Evolutionary conservation across 2,113 vertebrate species (phyloP), one percentile per base, ranked within the genome.

Genomic region (Onychorhynchus coronatus): DNA sequence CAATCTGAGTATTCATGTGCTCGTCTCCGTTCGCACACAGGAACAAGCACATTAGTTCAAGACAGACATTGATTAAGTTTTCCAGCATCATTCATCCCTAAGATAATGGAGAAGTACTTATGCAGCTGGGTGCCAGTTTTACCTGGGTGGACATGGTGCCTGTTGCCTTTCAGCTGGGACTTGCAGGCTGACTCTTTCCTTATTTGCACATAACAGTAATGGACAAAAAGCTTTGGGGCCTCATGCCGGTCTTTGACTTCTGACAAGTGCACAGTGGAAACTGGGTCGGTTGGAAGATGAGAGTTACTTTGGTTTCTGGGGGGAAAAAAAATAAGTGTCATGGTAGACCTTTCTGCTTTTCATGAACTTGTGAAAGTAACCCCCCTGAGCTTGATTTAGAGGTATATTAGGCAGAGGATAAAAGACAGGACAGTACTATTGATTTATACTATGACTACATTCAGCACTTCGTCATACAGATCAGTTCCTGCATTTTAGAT

Each of bases 111-210:
- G 46, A 76, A 89, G 8, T n/a, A 19, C 12, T 78, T 87, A 31
- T 63, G 55, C 55, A 77, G 17, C 0, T 81, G 31, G 6, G 15
- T 75, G 42, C 20, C 42, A 27, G 28, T 67, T 82, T 63, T 93
- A 47, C 14, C 21, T 58, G 56, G 35, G 20, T 70, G 39, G 35
- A 33, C 0, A 0, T 22, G 42, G 27, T 71, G 25, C 30, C 31
- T 52, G 15, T 6, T 94, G n/a, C n/a, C 52, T 81, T 77, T 91
- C 47, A 75, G 23, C 28, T 67, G 21, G 37, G 33, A 47, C 37
- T 61, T 21, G 14, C 39, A 67, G 41, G 6, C 23, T 41, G 37
- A 27, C 14, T 50, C 19, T 56, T 35, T 56, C 46, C 14, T 50
- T 2, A 4, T 72, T 88, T 79, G 62, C 23, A 30, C 8, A 19